A percentile compares a stretch with the other conserved stretches of the same genome.
These are phyloP conservation scores for Eurytoma adleriae DNA, from an alignment of 2,888 invertebrate species.

Conservation along the genomic window DNA sequence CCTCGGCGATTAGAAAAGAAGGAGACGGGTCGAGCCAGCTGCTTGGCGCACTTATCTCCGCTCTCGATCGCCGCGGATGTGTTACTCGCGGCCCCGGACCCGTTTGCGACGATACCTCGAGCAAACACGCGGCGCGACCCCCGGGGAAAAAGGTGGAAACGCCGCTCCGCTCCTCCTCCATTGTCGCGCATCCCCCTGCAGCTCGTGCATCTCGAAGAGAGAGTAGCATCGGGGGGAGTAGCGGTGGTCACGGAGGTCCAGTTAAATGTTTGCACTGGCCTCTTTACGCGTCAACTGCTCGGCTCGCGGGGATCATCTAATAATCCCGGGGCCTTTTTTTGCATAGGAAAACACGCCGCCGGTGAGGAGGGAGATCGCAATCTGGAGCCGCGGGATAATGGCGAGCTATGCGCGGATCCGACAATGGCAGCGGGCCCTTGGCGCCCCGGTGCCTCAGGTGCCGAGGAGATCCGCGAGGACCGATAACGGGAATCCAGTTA, in stretches of 20 bases:
- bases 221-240: neutral
- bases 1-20: slow-evolving; percentile 56
- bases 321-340: slow-evolving; percentile 45
- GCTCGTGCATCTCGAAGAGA: neutral
- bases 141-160: neutral
- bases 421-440: too few species aligned
- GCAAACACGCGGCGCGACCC: neutral
- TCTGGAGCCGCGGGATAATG: slow-evolving; percentile 16
- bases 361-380: slow-evolving; percentile 42
- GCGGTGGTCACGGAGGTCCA: slow-evolving; percentile 7
- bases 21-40: slow-evolving; percentile 33
- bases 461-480: neutral
- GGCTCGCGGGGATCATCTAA: slow-evolving; percentile 49
- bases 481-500: slow-evolving; percentile 20
- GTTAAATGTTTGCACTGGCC: slow-evolving; percentile 57
- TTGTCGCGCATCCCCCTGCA: neutral
- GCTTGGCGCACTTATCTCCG: slow-evolving; percentile 16
- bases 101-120: slow-evolving; percentile 32
- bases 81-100: neutral
- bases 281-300: slow-evolving; percentile 59
- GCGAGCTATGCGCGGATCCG: too few species aligned
- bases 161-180: neutral
- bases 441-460: neutral
- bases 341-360: slow-evolving; percentile 43
- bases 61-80: slow-evolving; percentile 21